Percentiles rank a stretch among this genome's conserved stretches.
phyloP scores from a whole-genome alignment of 2,888 invertebrate species.

The Drosophila atripex region DNA sequence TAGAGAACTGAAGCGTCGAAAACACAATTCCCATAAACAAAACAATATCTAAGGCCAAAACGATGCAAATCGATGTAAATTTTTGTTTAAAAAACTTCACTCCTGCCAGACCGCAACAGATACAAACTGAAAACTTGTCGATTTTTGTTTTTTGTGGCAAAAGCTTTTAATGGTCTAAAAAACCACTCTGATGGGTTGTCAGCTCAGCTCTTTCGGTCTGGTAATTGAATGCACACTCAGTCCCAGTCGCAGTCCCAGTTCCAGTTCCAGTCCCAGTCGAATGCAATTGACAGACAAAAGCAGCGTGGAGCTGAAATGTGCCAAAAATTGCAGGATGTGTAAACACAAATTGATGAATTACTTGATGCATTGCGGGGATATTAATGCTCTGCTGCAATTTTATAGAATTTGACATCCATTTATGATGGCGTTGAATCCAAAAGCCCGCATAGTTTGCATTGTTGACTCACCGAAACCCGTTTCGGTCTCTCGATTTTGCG shows the following conservation, averaged over 20 bases:
- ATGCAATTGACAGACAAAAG: constrained; percentile 32
- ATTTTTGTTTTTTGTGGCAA: constrained; percentile 35
- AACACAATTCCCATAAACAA: constrained; percentile 21
- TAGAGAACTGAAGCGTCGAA: neutral
- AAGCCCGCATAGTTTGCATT: constrained; percentile 28
- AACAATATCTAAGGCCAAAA: too few species aligned
- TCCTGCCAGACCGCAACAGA: constrained; percentile 23
- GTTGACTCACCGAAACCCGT: constrained; percentile 69
- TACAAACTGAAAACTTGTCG: constrained; percentile 30
- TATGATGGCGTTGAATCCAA: constrained; percentile 20
- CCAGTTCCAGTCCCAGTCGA: constrained; percentile 14
- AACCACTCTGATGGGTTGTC: constrained; percentile 39
- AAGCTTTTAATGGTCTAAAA: constrained; percentile 72
- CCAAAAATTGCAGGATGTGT: constrained; percentile 25
- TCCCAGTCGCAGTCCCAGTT: neutral
- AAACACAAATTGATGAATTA: constrained; percentile 27
- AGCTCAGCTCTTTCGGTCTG: constrained; percentile 24
- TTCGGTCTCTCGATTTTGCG: constrained; percentile 62
- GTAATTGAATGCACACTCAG: constrained; percentile 41
- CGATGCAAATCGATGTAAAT: too few species aligned
- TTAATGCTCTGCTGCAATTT: constrained; percentile 12
- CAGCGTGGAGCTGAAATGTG: neutral
- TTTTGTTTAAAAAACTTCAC: constrained; percentile 36
- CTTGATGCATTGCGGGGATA: constrained; percentile 4
- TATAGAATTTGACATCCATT: constrained; percentile 23